Base-by-base conservation (phyloP, 2,888 invertebrate genomes). In the Hyalella azteca region DNA sequence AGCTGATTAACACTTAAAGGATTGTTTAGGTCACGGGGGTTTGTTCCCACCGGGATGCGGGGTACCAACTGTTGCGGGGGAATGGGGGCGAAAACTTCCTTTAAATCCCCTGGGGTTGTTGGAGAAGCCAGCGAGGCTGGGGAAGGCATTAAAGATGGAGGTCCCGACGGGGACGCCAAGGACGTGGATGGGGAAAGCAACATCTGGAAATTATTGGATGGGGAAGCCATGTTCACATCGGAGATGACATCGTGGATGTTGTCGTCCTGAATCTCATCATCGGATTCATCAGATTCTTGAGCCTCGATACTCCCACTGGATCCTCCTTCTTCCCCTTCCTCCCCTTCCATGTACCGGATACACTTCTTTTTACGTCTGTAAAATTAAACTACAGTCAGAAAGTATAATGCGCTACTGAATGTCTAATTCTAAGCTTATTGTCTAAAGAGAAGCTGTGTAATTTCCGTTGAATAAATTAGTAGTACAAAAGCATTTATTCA, bases 331-430 rank as follows among this genome's bases (percentile, higher is more conserved):
- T 91, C 89, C 88, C 91, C 89, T 88, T 92, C 88, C 89, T 92
- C 90, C 86, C 93, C 93, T 90, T 95, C 96, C 93, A 95, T 93
- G 91, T 96, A 96, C 86, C 96, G 94, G 88, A 96, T 94, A 91
- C 96, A 96, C 90, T 96, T 96, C 90, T 96, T 96, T 92, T 96
- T 96, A 91, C 96, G 95, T 91, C 96, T 96, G 91, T 15, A 77
- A 82, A 59, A 29, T 48, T 78, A 29, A 78, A 36, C 40, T 22
- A 32, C 3, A 26, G 15, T 54, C 26, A 54, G 39, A 36, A 50
- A 19, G 40, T 73, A 29, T n/a, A 59, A 26, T 59, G 59, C n/a
- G 59, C 9, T 9, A 9, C 15, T 45, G 15, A 45, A 9, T 45
- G 15, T 9, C 15, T 15, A 45, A 45, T 45, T 9, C 15, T n/a